These are phyloP conservation scores for Rhopalosiphum maidis DNA, from an alignment of 1,140 invertebrate species.

Conservation along the genomic window DNA sequence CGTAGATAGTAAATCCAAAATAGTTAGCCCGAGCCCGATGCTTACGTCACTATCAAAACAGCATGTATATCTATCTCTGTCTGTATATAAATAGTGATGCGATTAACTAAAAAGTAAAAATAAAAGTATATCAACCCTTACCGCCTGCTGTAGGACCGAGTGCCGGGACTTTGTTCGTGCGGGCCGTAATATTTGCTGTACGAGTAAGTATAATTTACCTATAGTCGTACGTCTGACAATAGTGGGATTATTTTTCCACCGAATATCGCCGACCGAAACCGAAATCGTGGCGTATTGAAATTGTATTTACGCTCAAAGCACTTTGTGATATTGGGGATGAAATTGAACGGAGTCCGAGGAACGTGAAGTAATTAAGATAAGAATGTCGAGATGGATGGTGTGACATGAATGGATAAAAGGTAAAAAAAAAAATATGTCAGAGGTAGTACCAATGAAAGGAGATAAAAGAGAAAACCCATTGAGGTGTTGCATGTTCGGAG, in stretches of 20 bases:
- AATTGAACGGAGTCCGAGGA: constrained; percentile 27
- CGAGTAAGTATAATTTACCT: not conserved
- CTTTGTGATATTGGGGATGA: constrained; percentile 12
- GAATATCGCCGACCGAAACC: not conserved
- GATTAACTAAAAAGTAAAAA: not conserved
- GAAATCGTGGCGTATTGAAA: not conserved
- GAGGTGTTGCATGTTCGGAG: not conserved
- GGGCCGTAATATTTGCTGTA: not conserved
- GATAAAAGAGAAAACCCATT: constrained; percentile 27
- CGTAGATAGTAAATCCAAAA: not conserved
- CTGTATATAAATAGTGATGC: not conserved
- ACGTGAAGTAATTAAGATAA: constrained; percentile 26
- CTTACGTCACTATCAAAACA: not conserved
- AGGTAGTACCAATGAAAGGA: not conserved
- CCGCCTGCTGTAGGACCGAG: not conserved
- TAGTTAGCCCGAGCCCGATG: not conserved
- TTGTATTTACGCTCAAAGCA: not conserved
- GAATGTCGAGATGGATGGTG: constrained; percentile 34
- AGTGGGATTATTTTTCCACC: not conserved
- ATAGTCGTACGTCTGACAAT: not conserved
- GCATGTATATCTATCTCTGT: not conserved
- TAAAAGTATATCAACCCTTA: not conserved
- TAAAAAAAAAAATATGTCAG: constrained; percentile 33
- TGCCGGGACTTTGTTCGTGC: not conserved
- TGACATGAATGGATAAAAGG: constrained; percentile 23